Evolutionary conservation across 2,888 invertebrate genomes (phyloP).

Genomic region (Thyatira batis): DNA sequence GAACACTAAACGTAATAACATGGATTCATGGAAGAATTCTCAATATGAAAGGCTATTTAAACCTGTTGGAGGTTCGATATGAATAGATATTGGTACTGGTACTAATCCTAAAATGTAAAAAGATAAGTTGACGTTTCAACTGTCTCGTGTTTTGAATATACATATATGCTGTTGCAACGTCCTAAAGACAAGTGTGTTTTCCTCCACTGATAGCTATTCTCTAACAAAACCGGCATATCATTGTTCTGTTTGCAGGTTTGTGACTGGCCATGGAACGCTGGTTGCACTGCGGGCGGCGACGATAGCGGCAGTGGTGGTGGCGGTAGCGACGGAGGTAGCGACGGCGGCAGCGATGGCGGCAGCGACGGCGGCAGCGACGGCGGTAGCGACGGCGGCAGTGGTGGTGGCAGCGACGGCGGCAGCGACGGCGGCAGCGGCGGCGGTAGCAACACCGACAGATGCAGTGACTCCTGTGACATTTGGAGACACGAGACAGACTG

Average conservation of each 20-base stretch:
- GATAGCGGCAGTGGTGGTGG: constrained; percentile 5
- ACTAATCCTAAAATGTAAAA: too few species aligned
- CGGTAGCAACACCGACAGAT: constrained; percentile 17
- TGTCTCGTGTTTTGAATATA: too few species aligned
- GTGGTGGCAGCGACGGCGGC: not conserved
- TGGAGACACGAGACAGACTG: constrained; percentile 52
- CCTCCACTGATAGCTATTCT: too few species aligned
- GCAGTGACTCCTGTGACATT: constrained; percentile 39
- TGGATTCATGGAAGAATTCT: too few species aligned
- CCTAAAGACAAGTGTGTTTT: too few species aligned
- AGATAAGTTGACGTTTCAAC: too few species aligned
- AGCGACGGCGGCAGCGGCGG: not conserved
- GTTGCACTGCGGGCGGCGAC: constrained; percentile 17
- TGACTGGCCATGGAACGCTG: constrained; percentile 34
- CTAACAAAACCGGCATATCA: too few species aligned
- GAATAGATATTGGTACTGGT: too few species aligned
- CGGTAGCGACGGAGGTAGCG: constrained; percentile 7
- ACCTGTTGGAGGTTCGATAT: too few species aligned
- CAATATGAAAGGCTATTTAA: too few species aligned
- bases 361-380: not conserved
- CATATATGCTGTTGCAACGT: too few species aligned
- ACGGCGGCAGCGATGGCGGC: constrained; percentile 1
- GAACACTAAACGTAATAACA: too few species aligned
- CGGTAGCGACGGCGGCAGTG: not conserved
- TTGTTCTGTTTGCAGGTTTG: constrained; percentile 30